Conservation (phyloP, 2,797 vertebrate genomes). For the Rhinogobio ventralis region DNA sequence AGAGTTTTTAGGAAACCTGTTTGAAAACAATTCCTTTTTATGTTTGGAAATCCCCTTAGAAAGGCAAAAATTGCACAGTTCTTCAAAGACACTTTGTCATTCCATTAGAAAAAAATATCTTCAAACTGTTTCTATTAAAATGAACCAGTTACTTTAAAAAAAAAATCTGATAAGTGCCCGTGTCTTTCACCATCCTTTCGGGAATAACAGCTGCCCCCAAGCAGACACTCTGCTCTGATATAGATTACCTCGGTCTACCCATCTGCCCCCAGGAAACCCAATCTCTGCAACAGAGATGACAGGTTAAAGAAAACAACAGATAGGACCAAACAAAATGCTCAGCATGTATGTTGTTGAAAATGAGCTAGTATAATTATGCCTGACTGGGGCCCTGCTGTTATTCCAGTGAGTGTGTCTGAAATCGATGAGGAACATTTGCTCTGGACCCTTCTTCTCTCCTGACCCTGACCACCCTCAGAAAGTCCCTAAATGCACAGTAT, state of each 20-base stretch:
- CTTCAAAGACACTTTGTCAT: background rate
- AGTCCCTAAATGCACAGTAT: constrained; percentile 50
- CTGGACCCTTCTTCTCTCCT: constrained; percentile 34
- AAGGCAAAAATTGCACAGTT: background rate
- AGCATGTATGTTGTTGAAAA: constrained; percentile 36
- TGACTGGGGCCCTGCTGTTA: constrained; percentile 46
- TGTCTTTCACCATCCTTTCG: constrained; percentile 18
- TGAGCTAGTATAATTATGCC: constrained; percentile 39
- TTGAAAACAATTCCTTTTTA: background rate
- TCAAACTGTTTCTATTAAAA: background rate
- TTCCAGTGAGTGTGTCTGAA: constrained; percentile 37
- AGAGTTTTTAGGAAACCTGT: background rate
- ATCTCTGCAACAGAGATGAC: constrained; percentile 48
- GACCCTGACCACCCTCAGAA: constrained; percentile 41
- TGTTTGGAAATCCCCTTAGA: background rate
- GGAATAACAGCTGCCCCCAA: constrained; percentile 29
- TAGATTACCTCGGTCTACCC: constrained; percentile 51
- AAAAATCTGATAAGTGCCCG: background rate
- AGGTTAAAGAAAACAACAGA: constrained; percentile 48
- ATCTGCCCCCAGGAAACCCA: constrained; percentile 52
- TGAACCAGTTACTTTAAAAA: background rate
- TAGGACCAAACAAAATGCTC: constrained; percentile 16
- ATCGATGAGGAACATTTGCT: constrained; percentile 57
- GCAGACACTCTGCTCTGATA: constrained; percentile 37
- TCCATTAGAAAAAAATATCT: background rate